These are phyloP conservation scores for Flexamia atlantica DNA, from an alignment of 2,888 invertebrate species.

Conservation along the genomic window DNA sequence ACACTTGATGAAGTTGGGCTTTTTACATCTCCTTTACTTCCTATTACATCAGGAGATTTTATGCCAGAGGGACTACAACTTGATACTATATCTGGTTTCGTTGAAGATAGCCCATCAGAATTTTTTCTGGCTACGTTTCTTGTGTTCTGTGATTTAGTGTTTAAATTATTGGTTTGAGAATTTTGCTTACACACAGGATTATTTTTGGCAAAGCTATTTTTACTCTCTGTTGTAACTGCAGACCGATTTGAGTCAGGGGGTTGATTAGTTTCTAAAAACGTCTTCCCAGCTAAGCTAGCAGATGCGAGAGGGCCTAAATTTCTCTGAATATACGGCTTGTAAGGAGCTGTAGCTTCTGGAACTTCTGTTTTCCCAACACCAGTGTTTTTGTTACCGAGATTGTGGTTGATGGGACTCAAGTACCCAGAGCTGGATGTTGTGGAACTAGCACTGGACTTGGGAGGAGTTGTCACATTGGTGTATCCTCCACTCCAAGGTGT, in stretches of 20 bases:
- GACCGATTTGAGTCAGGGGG: constrained; percentile 65
- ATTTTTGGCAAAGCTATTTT: constrained; percentile 10
- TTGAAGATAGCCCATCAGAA: constrained; percentile 72
- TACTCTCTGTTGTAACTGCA: constrained; percentile 66
- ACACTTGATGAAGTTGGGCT: neutral
- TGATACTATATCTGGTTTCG: constrained; percentile 85
- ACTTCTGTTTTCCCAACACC: constrained; percentile 55
- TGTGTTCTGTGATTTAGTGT: constrained; percentile 46
- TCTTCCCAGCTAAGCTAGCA: constrained; percentile 65
- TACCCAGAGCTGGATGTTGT: constrained; percentile 76
- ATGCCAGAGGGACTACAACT: constrained; percentile 80
- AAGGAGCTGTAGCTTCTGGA: constrained; percentile 67
- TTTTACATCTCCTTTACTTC: constrained; percentile 64
- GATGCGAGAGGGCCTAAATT: constrained; percentile 70
- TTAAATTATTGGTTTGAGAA: constrained; percentile 1
- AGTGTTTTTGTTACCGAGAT: constrained; percentile 76
- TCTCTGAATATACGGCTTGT: constrained; percentile 71
- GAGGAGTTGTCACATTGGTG: constrained; percentile 65
- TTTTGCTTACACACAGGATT: constrained; percentile 32
- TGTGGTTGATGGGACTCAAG: constrained; percentile 77
- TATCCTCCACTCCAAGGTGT: constrained; percentile 70
- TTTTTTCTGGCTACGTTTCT: constrained; percentile 69
- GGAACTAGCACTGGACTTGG: constrained; percentile 66
- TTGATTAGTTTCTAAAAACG: constrained; percentile 61
- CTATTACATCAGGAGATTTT: constrained; percentile 77